A percentile compares a stretch with the other conserved stretches of the same genome.
Conservation (phyloP, 1,140 invertebrate genomes). For the Manduca sexta region DNA sequence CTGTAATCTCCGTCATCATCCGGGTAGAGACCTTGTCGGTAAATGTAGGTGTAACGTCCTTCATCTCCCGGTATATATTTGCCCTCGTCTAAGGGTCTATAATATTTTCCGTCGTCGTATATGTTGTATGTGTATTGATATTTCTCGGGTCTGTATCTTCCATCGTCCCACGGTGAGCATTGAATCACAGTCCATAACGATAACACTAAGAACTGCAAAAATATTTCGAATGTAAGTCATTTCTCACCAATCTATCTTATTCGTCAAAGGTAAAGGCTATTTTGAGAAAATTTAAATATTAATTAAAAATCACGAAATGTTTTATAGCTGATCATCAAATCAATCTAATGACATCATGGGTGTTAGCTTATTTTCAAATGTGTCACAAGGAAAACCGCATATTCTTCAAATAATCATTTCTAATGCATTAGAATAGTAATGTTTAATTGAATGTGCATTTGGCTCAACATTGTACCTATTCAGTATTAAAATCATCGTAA, state of each 20-base stretch:
- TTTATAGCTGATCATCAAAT: too few relatives aligned
- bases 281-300: background rate
- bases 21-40: constrained; percentile 44
- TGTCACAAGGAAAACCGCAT: too few relatives aligned
- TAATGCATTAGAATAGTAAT: too few relatives aligned
- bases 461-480: too few relatives aligned
- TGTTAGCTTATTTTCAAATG: too few relatives aligned
- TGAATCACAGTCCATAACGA: constrained; percentile 30
- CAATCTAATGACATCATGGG: too few relatives aligned
- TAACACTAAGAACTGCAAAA: constrained; percentile 38
- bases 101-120: constrained; percentile 55
- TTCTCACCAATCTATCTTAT: too few relatives aligned
- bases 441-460: too few relatives aligned
- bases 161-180: constrained; percentile 49
- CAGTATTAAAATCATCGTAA: background rate
- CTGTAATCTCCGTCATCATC: constrained; percentile 70
- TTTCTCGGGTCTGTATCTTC: constrained; percentile 48
- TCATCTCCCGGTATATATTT: constrained; percentile 73
- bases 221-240: background rate
- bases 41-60: constrained; percentile 68
- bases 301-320: too few relatives aligned
- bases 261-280: too few relatives aligned
- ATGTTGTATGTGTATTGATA: constrained; percentile 16
- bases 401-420: too few relatives aligned
- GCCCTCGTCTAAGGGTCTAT: constrained; percentile 52